Base-by-base conservation (phyloP, 2,888 invertebrate genomes). In the Agriotes lineatus region DNA sequence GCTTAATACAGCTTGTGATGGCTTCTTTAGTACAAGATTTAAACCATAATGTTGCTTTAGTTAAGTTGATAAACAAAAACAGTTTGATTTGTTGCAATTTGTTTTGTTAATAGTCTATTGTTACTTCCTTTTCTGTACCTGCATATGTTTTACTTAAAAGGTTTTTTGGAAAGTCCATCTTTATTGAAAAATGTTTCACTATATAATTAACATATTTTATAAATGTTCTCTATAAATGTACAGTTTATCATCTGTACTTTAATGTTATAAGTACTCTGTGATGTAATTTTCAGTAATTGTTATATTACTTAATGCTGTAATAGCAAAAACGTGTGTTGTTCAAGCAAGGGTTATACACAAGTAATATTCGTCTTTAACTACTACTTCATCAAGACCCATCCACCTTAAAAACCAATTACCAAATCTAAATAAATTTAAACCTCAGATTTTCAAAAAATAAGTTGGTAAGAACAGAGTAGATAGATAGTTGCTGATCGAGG, bases 221-320 rank as follows among this genome's bases (percentile, higher is more conserved):
- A 25, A 30, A 30, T 52, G 33, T 33, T 14, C 12, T 52, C 7
- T 52, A 39, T 52, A 30, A 18, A 25, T 30, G 16, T 52, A 52
- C 33, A 22, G 20, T 52, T 14, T 59, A 42, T 14, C 45, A 30
- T 30, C 44, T 59, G 52, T 61, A 61, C 61, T 61, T 48, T 48
- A 61, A 59, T n/a, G n/a, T n/a, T 44, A 39, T 61, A 52, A 33
- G n/a, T n/a, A 39, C 42, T 54, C 62, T 62, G 62, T 62, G 62
- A 62, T 62, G 52, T 61, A 61, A 30, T 60, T 30, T 48, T 16
- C 42, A 16, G n/a, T 22, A 33, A 56, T n/a, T 37, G 25, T 19
- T 52, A 39, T 48, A 42, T 42, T 42, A 42, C 42, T 42, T 42
- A 42, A 42, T 14, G 25, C 25, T 25, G 25, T 25, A 3, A 25